These are phyloP conservation scores for Leptobrachium ailaonicum DNA, from an alignment of 2,113 vertebrate species.

Conservation along the genomic window DNA sequence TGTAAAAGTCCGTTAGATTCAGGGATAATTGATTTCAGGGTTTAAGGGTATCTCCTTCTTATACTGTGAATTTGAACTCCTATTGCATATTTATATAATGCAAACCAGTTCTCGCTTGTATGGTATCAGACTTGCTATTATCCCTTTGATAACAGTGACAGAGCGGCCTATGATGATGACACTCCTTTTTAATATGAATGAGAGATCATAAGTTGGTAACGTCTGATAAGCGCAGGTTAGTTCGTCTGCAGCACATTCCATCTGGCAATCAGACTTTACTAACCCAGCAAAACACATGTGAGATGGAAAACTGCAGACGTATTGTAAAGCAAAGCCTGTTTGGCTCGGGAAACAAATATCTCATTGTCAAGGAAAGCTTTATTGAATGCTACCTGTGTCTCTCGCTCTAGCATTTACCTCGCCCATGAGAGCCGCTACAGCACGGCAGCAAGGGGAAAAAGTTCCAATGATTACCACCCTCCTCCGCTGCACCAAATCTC, in stretches of 20 bases:
- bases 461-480: too few relatives aligned
- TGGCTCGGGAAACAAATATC: not conserved
- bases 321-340: not conserved
- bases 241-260: not conserved
- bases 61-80: too few relatives aligned
- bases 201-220: not conserved
- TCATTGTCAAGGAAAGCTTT: not conserved
- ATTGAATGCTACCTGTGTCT: not conserved
- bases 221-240: not conserved
- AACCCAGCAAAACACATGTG: not conserved
- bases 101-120: not conserved
- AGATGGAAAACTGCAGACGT: not conserved
- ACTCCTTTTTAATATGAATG: conserved; percentile 5
- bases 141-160: not conserved
- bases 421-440: too few relatives aligned
- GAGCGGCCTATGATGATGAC: not conserved
- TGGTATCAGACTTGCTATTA: not conserved
- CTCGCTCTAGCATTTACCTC: too few relatives aligned
- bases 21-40: too few relatives aligned
- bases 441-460: too few relatives aligned
- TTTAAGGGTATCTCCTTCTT: too few relatives aligned
- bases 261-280: not conserved
- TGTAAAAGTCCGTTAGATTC: too few relatives aligned
- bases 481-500: not conserved
- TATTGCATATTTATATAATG: not conserved